These are phyloP conservation scores for Drosophila falleni DNA, from an alignment of 2,888 invertebrate genomes.

Conservation along the genomic window DNA sequence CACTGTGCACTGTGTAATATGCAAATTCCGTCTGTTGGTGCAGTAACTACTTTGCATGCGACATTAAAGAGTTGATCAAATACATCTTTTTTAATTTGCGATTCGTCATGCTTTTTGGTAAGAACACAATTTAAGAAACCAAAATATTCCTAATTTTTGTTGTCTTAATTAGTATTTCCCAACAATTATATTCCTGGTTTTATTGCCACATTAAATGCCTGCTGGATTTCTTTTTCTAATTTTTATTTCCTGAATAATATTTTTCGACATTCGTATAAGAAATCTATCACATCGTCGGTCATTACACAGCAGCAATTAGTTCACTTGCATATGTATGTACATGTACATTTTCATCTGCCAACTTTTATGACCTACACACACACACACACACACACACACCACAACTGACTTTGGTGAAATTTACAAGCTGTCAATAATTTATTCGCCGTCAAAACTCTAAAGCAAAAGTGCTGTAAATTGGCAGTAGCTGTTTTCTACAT, in stretches of 20 bases:
- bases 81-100: slow-evolving; percentile 9
- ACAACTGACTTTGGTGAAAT: slow-evolving; percentile 73
- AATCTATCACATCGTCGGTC: slow-evolving; percentile 19
- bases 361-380: slow-evolving; percentile 51
- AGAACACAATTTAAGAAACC: neutral
- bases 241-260: too few species aligned
- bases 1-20: slow-evolving; percentile 35
- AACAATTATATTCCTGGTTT: too few species aligned
- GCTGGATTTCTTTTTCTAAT: too few species aligned
- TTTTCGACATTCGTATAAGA: too few species aligned
- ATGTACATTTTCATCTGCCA: slow-evolving; percentile 23
- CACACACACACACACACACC: slow-evolving; percentile 33
- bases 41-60: neutral
- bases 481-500: slow-evolving; percentile 49
- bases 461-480: slow-evolving; percentile 79
- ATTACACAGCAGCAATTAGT: slow-evolving; percentile 27
- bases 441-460: slow-evolving; percentile 71
- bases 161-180: neutral
- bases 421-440: slow-evolving; percentile 82
- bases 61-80: slow-evolving; percentile 21
- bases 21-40: slow-evolving; percentile 28
- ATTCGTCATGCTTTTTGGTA: neutral
- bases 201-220: too few species aligned
- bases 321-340: slow-evolving; percentile 2
- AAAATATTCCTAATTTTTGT: too few species aligned